Evolutionary conservation across 1,140 invertebrate species (phyloP).

Genomic region (Drosophila jambulina): DNA sequence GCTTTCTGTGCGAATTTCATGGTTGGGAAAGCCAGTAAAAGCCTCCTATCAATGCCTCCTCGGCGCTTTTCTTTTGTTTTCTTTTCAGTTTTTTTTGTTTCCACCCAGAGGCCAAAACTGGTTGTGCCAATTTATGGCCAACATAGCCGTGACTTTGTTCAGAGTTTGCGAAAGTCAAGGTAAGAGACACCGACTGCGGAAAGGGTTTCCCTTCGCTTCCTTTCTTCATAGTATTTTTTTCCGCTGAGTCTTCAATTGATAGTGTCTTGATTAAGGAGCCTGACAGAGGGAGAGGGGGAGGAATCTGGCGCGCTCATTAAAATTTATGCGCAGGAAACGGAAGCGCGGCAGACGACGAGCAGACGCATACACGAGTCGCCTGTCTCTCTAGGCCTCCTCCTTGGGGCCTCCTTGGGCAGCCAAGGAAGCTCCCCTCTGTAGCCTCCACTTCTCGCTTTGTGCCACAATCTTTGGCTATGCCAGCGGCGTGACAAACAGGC

Average conservation of each 20-base stretch:
- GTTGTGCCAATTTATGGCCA: slow-evolving; percentile 65
- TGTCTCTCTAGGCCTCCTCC: slow-evolving; percentile 25
- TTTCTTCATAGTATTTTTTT: not conserved
- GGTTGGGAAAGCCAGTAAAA: slow-evolving; percentile 75
- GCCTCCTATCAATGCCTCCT: slow-evolving; percentile 42
- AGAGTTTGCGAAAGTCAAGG: slow-evolving; percentile 54
- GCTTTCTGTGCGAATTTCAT: slow-evolving; percentile 48
- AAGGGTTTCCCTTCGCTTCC: slow-evolving; percentile 41
- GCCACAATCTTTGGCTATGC: slow-evolving; percentile 59
- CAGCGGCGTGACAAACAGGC: slow-evolving; percentile 69
- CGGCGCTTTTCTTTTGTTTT: slow-evolving; percentile 64
- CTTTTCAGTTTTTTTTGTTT: slow-evolving; percentile 40
- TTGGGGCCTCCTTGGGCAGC: slow-evolving; percentile 6
- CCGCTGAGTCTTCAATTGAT: slow-evolving; percentile 60
- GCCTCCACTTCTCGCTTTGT: not conserved
- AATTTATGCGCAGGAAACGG: slow-evolving; percentile 83
- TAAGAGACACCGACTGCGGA: slow-evolving; percentile 26
- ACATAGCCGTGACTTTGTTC: slow-evolving; percentile 67
- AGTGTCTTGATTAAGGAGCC: slow-evolving; percentile 31
- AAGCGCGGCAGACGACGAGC: slow-evolving; percentile 70
- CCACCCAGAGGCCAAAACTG: slow-evolving; percentile 51
- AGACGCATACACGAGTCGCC: slow-evolving; percentile 37
- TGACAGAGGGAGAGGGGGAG: not conserved
- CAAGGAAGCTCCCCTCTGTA: slow-evolving; percentile 1
- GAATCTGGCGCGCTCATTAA: slow-evolving; percentile 63